A percentile compares a stretch with the other conserved stretches of the same genome.
phyloP scores from a whole-genome alignment of 2,888 invertebrate genomes.

The Hermaeophaga mercurialis region DNA sequence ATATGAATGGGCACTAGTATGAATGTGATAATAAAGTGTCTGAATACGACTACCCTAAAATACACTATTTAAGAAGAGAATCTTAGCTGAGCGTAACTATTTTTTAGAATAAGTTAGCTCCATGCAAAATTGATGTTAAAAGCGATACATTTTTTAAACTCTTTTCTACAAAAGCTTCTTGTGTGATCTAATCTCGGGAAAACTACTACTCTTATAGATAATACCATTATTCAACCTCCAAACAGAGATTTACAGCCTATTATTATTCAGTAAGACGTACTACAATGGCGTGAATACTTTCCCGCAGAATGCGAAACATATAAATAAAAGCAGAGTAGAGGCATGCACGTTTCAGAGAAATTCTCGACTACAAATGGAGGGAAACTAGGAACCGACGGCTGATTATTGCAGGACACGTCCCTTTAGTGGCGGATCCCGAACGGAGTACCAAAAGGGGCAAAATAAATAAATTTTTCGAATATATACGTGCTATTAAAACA shows the following conservation, averaged over 20 bases:
- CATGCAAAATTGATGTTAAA: too few relatives aligned
- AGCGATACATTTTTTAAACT: too few relatives aligned
- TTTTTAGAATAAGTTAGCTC: too few relatives aligned
- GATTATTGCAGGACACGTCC: conserved; percentile 5
- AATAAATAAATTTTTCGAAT: too few relatives aligned
- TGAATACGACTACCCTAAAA: too few relatives aligned
- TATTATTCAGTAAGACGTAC: conserved; percentile 4
- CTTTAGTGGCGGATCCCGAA: not conserved
- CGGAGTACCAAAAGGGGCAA: too few relatives aligned
- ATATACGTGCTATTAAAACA: too few relatives aligned
- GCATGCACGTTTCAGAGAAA: not conserved
- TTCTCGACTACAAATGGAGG: conserved; percentile 6
- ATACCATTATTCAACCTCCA: conserved; percentile 2
- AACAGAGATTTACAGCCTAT: conserved; percentile 7
- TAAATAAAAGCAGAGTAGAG: conserved; percentile 8
- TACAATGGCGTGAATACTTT: conserved; percentile 8
- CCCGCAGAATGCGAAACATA: conserved; percentile 1
- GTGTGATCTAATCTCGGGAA: not conserved
- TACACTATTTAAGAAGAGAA: too few relatives aligned
- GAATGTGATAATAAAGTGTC: too few relatives aligned
- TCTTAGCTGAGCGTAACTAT: too few relatives aligned
- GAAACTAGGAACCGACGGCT: not conserved
- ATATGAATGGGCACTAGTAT: too few relatives aligned
- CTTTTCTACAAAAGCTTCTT: not conserved
- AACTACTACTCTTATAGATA: not conserved